These are phyloP conservation scores for Saturnia japonica DNA, from an alignment of 2,888 invertebrate species.

Conservation along the genomic window DNA sequence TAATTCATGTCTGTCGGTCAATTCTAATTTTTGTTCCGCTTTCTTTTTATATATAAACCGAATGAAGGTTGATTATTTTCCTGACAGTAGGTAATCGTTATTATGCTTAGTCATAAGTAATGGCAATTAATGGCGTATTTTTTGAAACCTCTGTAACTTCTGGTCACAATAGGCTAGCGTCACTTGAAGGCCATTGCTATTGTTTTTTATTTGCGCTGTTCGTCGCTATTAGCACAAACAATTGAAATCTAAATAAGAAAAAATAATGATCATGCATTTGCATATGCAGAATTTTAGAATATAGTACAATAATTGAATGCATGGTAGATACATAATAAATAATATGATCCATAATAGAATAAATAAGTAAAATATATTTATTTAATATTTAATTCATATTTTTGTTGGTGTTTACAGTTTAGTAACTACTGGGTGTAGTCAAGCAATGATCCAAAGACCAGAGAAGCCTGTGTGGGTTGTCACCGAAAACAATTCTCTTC, in stretches of 20 bases:
- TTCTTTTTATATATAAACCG: neutral
- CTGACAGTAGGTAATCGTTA: neutral
- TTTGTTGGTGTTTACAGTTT: constrained; percentile 45
- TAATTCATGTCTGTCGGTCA: neutral
- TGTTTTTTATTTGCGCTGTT: neutral
- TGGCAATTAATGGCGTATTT: neutral
- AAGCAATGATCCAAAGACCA: constrained; percentile 64
- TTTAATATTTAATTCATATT: neutral
- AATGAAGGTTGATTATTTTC: neutral
- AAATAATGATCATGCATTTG: neutral
- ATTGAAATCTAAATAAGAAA: neutral
- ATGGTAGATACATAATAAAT: neutral
- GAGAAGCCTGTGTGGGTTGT: constrained; percentile 60
- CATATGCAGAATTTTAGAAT: neutral
- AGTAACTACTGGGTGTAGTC: constrained; percentile 64
- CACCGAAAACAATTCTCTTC: constrained; percentile 69
- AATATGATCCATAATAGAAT: neutral
- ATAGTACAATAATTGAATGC: neutral
- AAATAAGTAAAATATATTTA: neutral
- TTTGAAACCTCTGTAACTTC: neutral
- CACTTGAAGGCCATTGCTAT: neutral
- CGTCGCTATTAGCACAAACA: neutral
- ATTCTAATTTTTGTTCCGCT: neutral
- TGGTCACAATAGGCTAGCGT: neutral
- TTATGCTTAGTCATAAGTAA: neutral